Evolutionary conservation across 2,797 vertebrate species (phyloP), one percentile per base, ranked within the genome.

Genomic region (Gadopsis marmoratus): DNA sequence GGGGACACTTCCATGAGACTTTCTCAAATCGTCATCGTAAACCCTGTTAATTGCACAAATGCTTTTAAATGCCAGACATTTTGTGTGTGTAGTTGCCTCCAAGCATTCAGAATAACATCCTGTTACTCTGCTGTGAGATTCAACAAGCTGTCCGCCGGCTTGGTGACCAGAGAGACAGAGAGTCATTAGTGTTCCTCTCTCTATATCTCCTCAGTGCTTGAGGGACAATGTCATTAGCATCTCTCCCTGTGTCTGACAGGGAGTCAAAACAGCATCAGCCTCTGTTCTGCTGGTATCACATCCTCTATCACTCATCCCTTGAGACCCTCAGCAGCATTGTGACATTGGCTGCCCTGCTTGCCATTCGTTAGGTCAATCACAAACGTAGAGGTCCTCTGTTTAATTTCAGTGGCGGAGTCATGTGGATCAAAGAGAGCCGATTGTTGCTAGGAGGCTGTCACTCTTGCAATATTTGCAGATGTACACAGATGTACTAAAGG

Each of bases 251-350:
- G 67, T 85, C 81, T 82, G 85, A 89, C 71, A 80, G 76, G 65
- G 66, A 91, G 86, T 92, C 85, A 84, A 85, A 84, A 77, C 85
- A 90, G 81, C 87, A 80, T 92, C 85, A 90, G 87, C 82, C 77
- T 84, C 51, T 84, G 74, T 85, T 87, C 77, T 78, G 74, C 74
- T 51, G 51, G 47, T 56, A 77, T 92, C 86, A 84, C 76, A 56
- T 88, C 74, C 82, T 87, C 78, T 72, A 72, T 88, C 76, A 81
- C 74, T 84, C 88, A 74, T 86, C 78, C 86, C 70, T 74, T 0
- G 29, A 87, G 85, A 86, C 69, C 64, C 45, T 65, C 33, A 31
- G 59, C 48, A 58, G 74, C 48, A 26, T 37, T 39, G 41, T 29
- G 43, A 47, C 75, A 76, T 67, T 83, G 69, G 83, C 54, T 83